Base-by-base conservation (phyloP, 2,888 invertebrate species). In the Autographa pulchrina region DNA sequence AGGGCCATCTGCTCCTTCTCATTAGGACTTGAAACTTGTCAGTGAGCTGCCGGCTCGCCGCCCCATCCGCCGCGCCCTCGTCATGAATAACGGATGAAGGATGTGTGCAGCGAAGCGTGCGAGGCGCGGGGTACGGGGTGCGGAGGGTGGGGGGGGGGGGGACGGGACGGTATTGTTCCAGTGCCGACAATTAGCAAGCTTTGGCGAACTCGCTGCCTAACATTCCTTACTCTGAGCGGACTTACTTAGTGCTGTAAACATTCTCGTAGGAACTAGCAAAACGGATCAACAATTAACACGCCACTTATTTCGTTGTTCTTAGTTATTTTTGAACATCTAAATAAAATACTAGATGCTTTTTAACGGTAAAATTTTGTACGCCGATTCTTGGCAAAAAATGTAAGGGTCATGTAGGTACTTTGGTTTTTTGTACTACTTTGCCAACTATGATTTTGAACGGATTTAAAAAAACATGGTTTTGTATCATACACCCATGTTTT, bases 21-120 rank as follows among this genome's bases (percentile, higher is more conserved):
- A 70, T 78, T 78, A 74, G 59, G 65, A 59, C 74, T 70, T 70
- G 52, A 61, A 78, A 75, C 64, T 77, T 35, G 66, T 69, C 64
- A 43, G 43, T 43, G 5, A 16, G 16, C 14, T 14, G 54, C 52
- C 52, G 41, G 60, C 25, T 60, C 43, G 20, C 66, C 62, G 59
- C 52, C 52, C 32, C 60, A 43, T 18, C 56, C 43, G 31, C 65
- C 62, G 25, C 61, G 59, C 31, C 65, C 14, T 64, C 20, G 54
- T 56, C 59, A 68, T 78, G 68, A 74, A 78, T 77, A 68, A 68
- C 35, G 43, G 61, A 70, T 63, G 63, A 25, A 63, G 8, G 35
- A 38, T 43, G 58, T 65, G 41, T 60, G 60, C 20, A 31, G 14
- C 18, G 16, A 11, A 14, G 32, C 61, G 41, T 8, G 65, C 14